A percentile compares a stretch with the other conserved stretches of the same genome.
Evolutionary conservation across 2,797 vertebrate genomes (phyloP).

Genomic region (Phataginus tetradactyla): DNA sequence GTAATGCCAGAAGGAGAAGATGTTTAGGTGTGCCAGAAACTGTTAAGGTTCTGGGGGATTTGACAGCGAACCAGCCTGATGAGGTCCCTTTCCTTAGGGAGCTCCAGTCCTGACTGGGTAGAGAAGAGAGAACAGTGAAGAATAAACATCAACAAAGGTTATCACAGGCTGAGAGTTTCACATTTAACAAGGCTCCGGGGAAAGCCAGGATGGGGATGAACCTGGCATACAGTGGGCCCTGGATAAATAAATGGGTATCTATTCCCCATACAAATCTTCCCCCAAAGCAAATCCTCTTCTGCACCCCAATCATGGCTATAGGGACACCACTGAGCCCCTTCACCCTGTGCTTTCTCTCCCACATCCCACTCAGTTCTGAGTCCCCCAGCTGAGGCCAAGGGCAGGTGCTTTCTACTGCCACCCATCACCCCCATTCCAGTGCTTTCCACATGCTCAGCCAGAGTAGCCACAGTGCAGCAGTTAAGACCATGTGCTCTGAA

Average conservation of each 20-base stretch:
- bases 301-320: not conserved
- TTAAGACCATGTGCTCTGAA: not conserved
- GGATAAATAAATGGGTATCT: not conserved
- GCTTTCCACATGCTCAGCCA: not conserved
- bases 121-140: not conserved
- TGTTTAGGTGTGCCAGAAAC: not conserved
- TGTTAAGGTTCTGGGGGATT: not conserved
- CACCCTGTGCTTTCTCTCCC: not conserved
- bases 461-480: not conserved
- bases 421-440: not conserved
- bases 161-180: not conserved
- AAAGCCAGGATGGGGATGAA: not conserved
- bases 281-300: not conserved
- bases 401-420: not conserved
- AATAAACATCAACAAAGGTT: not conserved
- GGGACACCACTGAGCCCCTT: not conserved
- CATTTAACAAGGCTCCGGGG: not conserved
- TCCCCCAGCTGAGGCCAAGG: not conserved
- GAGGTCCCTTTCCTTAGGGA: not conserved
- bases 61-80: not conserved
- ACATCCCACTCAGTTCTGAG: not conserved
- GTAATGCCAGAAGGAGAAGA: not conserved
- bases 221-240: not conserved
- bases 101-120: not conserved
- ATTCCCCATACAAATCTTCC: not conserved